phyloP scores from a whole-genome alignment of 2,113 vertebrate genomes.

The Bubalus kerabau region DNA sequence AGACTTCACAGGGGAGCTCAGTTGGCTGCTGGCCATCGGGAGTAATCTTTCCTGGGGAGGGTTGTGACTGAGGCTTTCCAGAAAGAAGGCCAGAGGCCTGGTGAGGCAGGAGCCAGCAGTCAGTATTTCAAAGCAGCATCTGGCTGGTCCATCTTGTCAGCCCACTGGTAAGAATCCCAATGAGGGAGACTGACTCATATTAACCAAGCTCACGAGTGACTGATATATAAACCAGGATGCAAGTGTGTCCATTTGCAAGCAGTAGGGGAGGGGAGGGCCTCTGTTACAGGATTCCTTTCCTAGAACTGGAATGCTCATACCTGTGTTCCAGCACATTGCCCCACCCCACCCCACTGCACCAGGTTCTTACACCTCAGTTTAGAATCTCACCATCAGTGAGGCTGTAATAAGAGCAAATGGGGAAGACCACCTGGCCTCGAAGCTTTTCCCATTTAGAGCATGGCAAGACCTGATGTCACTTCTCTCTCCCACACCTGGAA shows the following conservation, averaged over 20 bases:
- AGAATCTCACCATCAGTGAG: neutral
- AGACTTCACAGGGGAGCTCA: neutral
- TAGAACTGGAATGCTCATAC: neutral
- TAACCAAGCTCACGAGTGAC: neutral
- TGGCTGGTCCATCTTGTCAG: neutral
- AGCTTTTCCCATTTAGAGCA: neutral
- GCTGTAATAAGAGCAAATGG: neutral
- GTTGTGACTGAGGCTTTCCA: neutral
- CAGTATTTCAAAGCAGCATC: neutral
- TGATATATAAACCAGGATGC: neutral
- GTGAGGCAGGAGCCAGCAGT: neutral
- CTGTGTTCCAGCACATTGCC: neutral
- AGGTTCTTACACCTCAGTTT: neutral
- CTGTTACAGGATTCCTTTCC: neutral
- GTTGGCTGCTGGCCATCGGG: neutral
- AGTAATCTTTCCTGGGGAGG: neutral
- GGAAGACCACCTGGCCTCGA: neutral
- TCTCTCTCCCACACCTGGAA: neutral
- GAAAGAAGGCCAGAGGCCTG: neutral
- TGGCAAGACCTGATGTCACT: neutral
- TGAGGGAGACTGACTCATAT: neutral
- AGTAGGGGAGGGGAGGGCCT: neutral
- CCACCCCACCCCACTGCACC: neutral
- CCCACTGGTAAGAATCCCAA: neutral
- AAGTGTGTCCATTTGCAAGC: neutral